Evolutionary conservation across 2,113 vertebrate genomes (phyloP).

Genomic region (Canis aureus): DNA sequence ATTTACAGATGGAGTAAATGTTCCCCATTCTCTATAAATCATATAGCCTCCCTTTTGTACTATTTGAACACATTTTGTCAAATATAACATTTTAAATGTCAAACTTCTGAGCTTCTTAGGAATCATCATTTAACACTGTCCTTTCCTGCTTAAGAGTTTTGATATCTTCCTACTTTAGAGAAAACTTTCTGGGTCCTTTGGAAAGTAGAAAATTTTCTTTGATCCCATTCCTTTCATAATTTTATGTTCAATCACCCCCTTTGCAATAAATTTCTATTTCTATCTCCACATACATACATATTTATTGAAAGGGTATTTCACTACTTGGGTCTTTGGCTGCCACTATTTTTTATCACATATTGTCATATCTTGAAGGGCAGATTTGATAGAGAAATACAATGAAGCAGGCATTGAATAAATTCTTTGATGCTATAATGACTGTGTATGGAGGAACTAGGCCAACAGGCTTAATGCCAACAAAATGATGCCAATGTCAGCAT

Average conservation of each 20-base stretch:
- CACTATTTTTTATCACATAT: constrained; percentile 42
- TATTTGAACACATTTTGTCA: not conserved
- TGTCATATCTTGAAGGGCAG: constrained; percentile 47
- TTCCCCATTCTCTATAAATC: not conserved
- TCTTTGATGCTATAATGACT: constrained; percentile 59
- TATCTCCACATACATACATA: not conserved
- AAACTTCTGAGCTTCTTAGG: not conserved
- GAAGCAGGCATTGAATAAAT: constrained; percentile 56
- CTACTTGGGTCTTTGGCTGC: not conserved
- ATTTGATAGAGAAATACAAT: constrained; percentile 18
- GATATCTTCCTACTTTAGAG: not conserved
- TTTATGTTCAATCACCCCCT: not conserved
- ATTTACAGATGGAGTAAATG: not conserved
- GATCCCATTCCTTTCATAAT: not conserved
- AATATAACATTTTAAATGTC: constrained; percentile 2
- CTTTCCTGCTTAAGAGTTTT: not conserved
- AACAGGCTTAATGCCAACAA: constrained; percentile 68
- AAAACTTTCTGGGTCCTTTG: not conserved
- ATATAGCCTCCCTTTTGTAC: not conserved
- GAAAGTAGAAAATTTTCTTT: not conserved
- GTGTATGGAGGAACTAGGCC: constrained; percentile 43
- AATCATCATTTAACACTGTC: not conserved
- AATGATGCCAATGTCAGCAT: constrained; percentile 62
- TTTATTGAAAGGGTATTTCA: constrained; percentile 44
- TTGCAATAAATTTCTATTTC: not conserved